phyloP scores from a whole-genome alignment of 2,797 vertebrate species.

The Tapera naevia region DNA sequence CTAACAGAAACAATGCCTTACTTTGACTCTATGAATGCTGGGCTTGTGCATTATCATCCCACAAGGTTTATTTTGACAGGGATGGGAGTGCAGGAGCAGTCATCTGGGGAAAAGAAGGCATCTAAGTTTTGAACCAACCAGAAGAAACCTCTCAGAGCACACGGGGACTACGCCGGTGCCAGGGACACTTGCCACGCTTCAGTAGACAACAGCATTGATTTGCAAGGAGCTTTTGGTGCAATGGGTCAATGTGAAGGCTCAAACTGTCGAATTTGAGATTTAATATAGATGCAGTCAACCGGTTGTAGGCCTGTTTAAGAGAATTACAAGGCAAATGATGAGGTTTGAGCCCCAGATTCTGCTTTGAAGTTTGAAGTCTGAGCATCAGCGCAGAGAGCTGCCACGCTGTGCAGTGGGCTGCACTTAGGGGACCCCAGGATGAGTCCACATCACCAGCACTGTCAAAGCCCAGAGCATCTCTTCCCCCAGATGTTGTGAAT shows the following conservation, averaged over 20 bases:
- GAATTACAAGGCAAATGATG: neutral
- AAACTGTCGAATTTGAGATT: constrained; percentile 13
- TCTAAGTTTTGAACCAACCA: neutral
- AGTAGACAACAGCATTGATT: constrained; percentile 7
- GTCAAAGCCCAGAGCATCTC: neutral
- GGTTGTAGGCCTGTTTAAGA: constrained; percentile 5
- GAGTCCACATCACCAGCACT: neutral
- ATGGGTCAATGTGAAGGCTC: neutral
- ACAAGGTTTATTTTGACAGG: too few relatives aligned
- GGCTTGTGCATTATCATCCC: too few relatives aligned
- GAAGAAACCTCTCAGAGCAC: neutral
- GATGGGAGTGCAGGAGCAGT: too few relatives aligned
- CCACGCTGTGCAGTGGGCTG: neutral
- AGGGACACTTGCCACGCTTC: neutral
- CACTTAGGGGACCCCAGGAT: rapidly evolving
- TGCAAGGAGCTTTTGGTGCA: constrained; percentile 49
- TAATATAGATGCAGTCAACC: constrained; percentile 45
- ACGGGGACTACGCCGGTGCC: neutral
- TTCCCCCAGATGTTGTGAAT: neutral
- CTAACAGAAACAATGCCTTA: neutral
- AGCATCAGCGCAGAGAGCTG: neutral
- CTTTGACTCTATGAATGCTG: too few relatives aligned
- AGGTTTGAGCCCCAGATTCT: neutral
- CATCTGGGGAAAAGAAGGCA: neutral
- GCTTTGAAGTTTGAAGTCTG: neutral